Percentiles rank a stretch among this genome's conserved stretches.
These are phyloP conservation scores for Venturia canescens DNA, from an alignment of 1,140 invertebrate genomes.

Conservation along the genomic window DNA sequence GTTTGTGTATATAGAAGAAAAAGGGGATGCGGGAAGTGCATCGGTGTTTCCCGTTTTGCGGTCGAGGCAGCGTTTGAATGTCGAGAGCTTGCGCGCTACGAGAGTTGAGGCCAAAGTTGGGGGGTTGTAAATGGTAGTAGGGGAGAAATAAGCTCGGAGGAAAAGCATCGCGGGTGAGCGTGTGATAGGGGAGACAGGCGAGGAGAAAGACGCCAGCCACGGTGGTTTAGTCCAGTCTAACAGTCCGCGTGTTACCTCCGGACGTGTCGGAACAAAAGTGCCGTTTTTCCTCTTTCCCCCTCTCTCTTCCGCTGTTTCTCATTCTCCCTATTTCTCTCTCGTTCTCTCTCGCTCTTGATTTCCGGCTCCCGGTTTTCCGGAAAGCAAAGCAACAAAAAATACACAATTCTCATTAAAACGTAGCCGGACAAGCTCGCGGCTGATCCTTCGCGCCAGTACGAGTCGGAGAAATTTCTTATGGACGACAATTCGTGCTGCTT, in stretches of 20 bases:
- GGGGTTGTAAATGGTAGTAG: constrained; percentile 23
- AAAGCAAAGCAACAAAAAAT: not conserved
- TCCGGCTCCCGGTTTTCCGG: constrained; percentile 48
- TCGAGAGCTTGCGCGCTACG: constrained; percentile 55
- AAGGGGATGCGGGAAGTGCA: constrained; percentile 38
- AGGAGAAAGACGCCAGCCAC: constrained; percentile 56
- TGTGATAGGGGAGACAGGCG: constrained; percentile 34
- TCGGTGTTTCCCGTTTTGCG: constrained; percentile 46
- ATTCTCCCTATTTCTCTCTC: not conserved
- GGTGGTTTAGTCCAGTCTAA: constrained; percentile 59
- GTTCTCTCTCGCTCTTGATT: constrained; percentile 32
- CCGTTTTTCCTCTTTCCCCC: constrained; percentile 27
- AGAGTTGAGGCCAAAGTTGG: constrained; percentile 32
- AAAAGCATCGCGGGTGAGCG: constrained; percentile 23
- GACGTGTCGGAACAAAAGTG: constrained; percentile 54
- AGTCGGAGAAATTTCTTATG: not conserved
- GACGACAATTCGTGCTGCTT: not conserved
- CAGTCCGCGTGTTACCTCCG: constrained; percentile 68
- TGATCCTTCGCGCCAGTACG: not conserved
- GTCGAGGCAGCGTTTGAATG: constrained; percentile 55
- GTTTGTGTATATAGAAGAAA: not conserved
- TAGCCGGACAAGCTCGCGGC: too few species aligned
- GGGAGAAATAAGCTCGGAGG: not conserved
- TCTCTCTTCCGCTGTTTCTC: constrained; percentile 12
- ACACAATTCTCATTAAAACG: too few species aligned